Percentiles rank a stretch among this genome's conserved stretches.
Conservation (phyloP, 2,797 vertebrate genomes). For the Sebastes flavidus region DNA sequence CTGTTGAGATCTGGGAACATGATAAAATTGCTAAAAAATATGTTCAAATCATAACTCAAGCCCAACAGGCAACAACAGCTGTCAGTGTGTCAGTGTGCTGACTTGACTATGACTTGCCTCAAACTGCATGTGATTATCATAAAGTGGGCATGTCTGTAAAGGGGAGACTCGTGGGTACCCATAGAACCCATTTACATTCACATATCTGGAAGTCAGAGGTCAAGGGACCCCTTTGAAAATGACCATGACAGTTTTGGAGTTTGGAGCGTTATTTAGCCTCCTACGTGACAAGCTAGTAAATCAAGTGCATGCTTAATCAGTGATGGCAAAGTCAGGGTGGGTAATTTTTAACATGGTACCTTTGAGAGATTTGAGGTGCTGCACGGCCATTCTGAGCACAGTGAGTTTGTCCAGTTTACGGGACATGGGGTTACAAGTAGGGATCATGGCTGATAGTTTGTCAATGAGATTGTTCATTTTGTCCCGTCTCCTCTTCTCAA, state of each 20-base stretch:
- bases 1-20: not conserved
- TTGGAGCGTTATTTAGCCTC: no score
- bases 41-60: no score
- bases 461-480: conserved; percentile 97
- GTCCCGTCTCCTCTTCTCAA: conserved; percentile 93
- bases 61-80: no score
- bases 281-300: no score
- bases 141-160: no score
- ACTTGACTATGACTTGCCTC: no score
- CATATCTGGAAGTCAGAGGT: accelerated
- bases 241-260: no score
- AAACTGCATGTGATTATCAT: no score
- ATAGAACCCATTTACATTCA: no score
- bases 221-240: no score
- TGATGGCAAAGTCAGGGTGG: not conserved
- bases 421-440: conserved; percentile 90
- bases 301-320: not conserved
- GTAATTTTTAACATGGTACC: conserved; percentile 69
- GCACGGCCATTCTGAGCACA: conserved; percentile 92
- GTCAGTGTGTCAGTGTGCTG: no score
- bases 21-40: not conserved
- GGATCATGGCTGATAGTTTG: conserved; percentile 93
- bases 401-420: conserved; percentile 95
- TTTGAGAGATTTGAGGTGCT: conserved; percentile 92
- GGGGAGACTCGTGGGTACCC: no score